A percentile compares a stretch with the other conserved stretches of the same genome.
phyloP scores from a whole-genome alignment of 1,140 invertebrate genomes.

The Harpegnathos saltator region DNA sequence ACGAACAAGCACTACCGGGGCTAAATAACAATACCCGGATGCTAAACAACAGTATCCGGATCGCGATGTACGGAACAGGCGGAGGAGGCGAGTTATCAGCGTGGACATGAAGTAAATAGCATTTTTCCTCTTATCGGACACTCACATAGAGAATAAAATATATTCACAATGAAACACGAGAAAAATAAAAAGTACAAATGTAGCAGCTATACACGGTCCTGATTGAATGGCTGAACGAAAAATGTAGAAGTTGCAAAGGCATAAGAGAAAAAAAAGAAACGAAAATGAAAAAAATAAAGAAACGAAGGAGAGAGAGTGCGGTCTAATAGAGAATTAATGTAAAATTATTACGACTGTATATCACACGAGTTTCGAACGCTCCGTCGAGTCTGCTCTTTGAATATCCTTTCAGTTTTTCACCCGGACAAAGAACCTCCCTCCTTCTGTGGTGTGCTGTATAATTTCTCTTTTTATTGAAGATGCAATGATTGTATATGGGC shows the following conservation, averaged over 20 bases:
- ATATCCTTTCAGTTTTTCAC: conserved; percentile 70
- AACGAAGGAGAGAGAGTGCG: conserved; percentile 79
- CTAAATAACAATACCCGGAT: neutral
- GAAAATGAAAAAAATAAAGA: no score
- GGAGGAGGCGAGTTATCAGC: no score
- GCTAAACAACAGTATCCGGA: neutral
- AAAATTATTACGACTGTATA: conserved; percentile 70
- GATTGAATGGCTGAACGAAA: conserved; percentile 76
- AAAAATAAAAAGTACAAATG: conserved; percentile 79
- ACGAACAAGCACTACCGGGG: no score
- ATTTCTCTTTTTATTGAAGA: conserved; percentile 82
- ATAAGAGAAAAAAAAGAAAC: conserved; percentile 44
- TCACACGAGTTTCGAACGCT: conserved; percentile 71
- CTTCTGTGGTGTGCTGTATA: conserved; percentile 74
- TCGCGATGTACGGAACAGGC: no score
- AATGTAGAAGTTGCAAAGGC: conserved; percentile 79
- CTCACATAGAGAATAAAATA: conserved; percentile 60
- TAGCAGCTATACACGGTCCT: conserved; percentile 75
- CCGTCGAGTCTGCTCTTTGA: conserved; percentile 74
- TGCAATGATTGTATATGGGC: conserved; percentile 86
- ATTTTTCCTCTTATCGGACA: conserved; percentile 59
- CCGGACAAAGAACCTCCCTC: conserved; percentile 53
- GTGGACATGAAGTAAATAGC: conserved; percentile 47
- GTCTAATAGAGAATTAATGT: conserved; percentile 75
- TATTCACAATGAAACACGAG: conserved; percentile 61